These are phyloP conservation scores for Thymallus thymallus DNA, from an alignment of 2,113 vertebrate species.

Conservation along the genomic window DNA sequence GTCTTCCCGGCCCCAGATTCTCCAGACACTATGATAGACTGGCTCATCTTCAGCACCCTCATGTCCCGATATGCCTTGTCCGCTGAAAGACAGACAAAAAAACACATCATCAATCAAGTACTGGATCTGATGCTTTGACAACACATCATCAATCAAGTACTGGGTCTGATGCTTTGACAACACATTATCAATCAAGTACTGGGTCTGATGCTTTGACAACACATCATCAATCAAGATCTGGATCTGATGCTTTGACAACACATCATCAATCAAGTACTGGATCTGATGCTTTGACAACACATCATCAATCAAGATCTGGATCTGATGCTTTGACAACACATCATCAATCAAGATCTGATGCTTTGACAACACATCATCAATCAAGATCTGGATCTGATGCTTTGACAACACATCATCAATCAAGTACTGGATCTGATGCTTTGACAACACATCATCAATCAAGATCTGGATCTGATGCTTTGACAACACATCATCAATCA, in stretches of 20 bases:
- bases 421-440: too few relatives aligned
- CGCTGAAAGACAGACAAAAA: conserved; percentile 67
- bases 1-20: conserved; percentile 99
- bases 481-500: neutral
- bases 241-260: neutral
- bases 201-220: neutral
- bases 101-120: neutral
- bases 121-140: neutral
- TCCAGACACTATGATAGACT: conserved; percentile 97
- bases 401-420: conserved; percentile 1
- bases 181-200: neutral
- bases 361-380: conserved; percentile 1
- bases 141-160: neutral
- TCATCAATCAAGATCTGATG: neutral
- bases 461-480: neutral
- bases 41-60: conserved; percentile 97
- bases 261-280: neutral
- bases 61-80: conserved; percentile 98
- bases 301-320: neutral
- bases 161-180: neutral
- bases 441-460: neutral
- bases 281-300: neutral
- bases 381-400: too few relatives aligned
- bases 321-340: neutral
- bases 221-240: neutral